phyloP scores from a whole-genome alignment of 2,113 vertebrate genomes.

The Isurus oxyrinchus region DNA sequence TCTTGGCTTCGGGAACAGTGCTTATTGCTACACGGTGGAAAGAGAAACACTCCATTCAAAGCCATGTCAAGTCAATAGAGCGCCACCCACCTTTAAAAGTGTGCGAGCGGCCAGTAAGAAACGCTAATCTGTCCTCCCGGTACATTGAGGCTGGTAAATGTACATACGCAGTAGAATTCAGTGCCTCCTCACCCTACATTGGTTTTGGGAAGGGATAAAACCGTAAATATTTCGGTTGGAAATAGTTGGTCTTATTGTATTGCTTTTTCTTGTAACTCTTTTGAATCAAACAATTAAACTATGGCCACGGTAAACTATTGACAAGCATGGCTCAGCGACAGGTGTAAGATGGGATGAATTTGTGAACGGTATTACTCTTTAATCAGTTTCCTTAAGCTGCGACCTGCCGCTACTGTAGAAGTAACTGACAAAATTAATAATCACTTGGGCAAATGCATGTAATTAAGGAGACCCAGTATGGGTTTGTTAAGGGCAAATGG shows the following conservation, averaged over 20 bases:
- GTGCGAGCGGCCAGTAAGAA: neutral
- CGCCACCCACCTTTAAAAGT: neutral
- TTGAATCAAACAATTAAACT: too few relatives aligned
- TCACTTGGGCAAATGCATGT: neutral
- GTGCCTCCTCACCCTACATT: neutral
- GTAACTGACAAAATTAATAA: neutral
- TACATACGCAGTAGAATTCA: too few relatives aligned
- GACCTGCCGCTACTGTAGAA: neutral
- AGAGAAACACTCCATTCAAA: neutral
- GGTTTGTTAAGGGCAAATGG: neutral
- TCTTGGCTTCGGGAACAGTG: neutral
- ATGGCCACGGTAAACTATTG: neutral
- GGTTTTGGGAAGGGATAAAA: neutral
- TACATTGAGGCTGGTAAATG: neutral
- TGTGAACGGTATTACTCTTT: neutral
- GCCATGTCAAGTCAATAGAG: neutral
- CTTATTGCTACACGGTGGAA: neutral
- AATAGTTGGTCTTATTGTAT: neutral
- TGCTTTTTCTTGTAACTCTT: too few relatives aligned
- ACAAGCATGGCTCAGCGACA: neutral
- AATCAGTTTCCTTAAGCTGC: neutral
- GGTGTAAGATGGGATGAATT: neutral
- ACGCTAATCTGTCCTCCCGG: neutral
- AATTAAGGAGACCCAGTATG: neutral
- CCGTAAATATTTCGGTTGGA: neutral